Evolutionary conservation across 2,797 vertebrate species (phyloP).

Genomic region (Hippoglossus hippoglossus): DNA sequence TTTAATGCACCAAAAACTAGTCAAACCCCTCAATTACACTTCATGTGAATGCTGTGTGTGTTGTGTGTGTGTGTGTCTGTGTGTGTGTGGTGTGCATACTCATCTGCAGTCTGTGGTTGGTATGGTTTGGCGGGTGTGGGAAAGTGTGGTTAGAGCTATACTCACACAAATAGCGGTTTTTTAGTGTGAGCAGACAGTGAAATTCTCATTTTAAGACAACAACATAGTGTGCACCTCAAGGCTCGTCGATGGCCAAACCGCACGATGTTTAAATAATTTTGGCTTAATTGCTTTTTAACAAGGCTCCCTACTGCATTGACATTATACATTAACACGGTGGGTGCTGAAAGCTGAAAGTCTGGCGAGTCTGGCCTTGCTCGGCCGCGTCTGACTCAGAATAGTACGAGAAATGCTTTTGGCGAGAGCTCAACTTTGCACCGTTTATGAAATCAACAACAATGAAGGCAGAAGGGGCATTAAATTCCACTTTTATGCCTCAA

Average conservation of each 20-base stretch:
- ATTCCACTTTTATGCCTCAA: slow-evolving; percentile 9
- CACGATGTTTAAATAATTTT: slow-evolving; percentile 85
- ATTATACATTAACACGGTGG: slow-evolving; percentile 84
- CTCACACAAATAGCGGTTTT: slow-evolving; percentile 85
- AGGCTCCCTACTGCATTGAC: slow-evolving; percentile 83
- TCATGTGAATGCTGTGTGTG: slow-evolving; percentile 71
- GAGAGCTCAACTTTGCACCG: slow-evolving; percentile 40
- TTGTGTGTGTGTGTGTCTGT: slow-evolving; percentile 35
- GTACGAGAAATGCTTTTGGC: slow-evolving; percentile 50
- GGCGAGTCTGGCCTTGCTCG: slow-evolving; percentile 75
- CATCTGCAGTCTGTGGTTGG: slow-evolving; percentile 81
- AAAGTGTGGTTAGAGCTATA: slow-evolving; percentile 82
- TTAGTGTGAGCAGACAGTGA: slow-evolving; percentile 86
- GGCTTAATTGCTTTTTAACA: slow-evolving; percentile 87
- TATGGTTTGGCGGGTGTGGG: slow-evolving; percentile 82
- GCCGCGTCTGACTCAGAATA: slow-evolving; percentile 65
- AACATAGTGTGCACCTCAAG: slow-evolving; percentile 80
- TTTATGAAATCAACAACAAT: slow-evolving; percentile 57
- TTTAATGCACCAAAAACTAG: slow-evolving; percentile 83
- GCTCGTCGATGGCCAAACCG: slow-evolving; percentile 78
- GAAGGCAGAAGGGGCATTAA: slow-evolving; percentile 7
- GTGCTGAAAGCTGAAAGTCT: slow-evolving; percentile 79
- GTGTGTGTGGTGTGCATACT: slow-evolving; percentile 66
- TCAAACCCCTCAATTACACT: slow-evolving; percentile 84
- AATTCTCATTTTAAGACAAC: slow-evolving; percentile 85